Base-by-base conservation (phyloP, 53 echinoderm and acorn worm species). In the Apostichopus leukothele region DNA sequence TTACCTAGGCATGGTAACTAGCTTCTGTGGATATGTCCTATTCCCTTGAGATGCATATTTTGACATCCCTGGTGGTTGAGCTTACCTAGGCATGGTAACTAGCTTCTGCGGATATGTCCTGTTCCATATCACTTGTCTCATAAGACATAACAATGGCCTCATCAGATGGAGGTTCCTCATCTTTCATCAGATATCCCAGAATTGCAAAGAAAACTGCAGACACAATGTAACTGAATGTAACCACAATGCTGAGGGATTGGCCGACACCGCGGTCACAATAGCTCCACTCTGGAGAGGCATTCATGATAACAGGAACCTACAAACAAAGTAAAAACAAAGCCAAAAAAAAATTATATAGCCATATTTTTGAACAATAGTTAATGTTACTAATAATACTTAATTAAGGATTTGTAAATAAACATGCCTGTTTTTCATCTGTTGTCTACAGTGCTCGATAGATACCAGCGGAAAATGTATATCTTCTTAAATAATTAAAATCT, bases 91-190 rank as follows among this genome's bases (percentile, higher is more conserved):
- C 21, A 53, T 80, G 55, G 80, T 54, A 53, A 54, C 59, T 59
- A 22, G 53, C 55, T 9, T 80, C 80, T 55, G 80, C 59, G 4
- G 53, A 53, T 22, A 54, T 50, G 39, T 84, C 90, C 6, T 83
- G 74, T 50, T 93, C 91, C 1, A 86, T 75, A 68, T 94, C 94
- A 52, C 94, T 94, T 27, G 92, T 92, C 79, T 94, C 94, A 66
- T 94, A 94, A 26, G 92, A 92, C 84, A 94, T 63, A 25, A 89
- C 83, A 81, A 94, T 91, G 12, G 92, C 90, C 53, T 94, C 94
- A 13, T 92, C 92, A 14, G 84, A 90, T 0, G 90, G 85, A 52
- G 84, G 67, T 1, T 84, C 60, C 9, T 80, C 92, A 12, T 73
- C 76, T 16, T 83, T 90, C 94, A 95, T 95, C 80, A 92, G 52